Evolutionary conservation across 2,888 invertebrate genomes (phyloP), one percentile per base, ranked within the genome.

Genomic region (Steinernema hermaphroditum): DNA sequence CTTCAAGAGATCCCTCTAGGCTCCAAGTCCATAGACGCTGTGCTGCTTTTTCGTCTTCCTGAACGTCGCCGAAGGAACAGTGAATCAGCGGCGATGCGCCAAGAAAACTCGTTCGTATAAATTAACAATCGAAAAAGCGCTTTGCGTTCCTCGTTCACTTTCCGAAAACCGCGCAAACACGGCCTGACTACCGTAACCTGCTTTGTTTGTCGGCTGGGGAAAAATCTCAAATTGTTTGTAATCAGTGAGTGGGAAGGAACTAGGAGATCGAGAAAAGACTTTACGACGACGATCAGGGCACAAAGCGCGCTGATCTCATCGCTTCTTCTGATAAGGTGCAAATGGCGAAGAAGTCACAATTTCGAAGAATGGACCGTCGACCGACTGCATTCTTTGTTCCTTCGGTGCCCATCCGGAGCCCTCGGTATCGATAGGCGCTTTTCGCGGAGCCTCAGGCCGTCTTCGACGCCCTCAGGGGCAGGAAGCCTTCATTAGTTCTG

Each of bases 321-420:
- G 50, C 22, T 24, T 50, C 50, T 27, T 62, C 62, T 62, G 62
- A 62, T 62, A 62, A 62, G 62, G 34, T 62, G 24, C 16, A 62
- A 62, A 22, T 6, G 19, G 49, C 12, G 29, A 32, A 32, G 62
- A 62, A 62, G 62, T 32, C 62, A 62, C 62, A 32, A 62, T 62
- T 62, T 62, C 62, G 22, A 54, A 27, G 62, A 62, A 32, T 29
- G 62, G 32, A 32, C 37, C 27, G 62, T n/a, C n/a, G n/a, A n/a
- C n/a, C n/a, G n/a, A n/a, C 62, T 62, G 62, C 62, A 62, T 16
- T 37, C 37, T 37, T 37, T 37, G 37, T 37, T 37, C 37, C 37
- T 37, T 4, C 37, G 37, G 4, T 12, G 37, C 4, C 6, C 6
- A 37, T 37, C 6, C 37, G 37, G 4, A 4, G 37, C 4, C 6